These are phyloP conservation scores for Drosophila multiciliata DNA, from an alignment of 2,888 invertebrate species.

Conservation along the genomic window DNA sequence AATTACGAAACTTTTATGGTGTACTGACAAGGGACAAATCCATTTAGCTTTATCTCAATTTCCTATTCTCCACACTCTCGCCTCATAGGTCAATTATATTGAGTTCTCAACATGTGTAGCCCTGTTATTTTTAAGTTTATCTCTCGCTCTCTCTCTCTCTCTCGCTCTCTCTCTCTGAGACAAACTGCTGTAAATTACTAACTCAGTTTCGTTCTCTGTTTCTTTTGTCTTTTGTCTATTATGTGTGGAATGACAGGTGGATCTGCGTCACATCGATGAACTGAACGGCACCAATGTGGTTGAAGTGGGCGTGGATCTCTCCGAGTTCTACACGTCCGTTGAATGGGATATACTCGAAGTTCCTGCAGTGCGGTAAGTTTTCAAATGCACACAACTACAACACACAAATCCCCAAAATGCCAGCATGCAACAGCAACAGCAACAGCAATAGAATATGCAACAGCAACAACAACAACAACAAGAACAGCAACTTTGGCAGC, in stretches of 20 bases:
- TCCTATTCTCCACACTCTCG: neutral
- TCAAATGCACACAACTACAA: conserved; percentile 16
- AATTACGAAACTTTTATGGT: neutral
- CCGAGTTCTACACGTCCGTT: conserved; percentile 99
- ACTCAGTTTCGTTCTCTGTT: conserved; percentile 18
- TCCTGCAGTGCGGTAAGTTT: conserved; percentile 92
- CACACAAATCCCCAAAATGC: conserved; percentile 8
- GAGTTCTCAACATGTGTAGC: conserved; percentile 50
- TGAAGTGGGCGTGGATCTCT: conserved; percentile 97
- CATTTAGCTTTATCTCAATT: neutral
- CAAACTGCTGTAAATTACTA: conserved; percentile 6
- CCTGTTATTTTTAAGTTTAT: conserved; percentile 62
- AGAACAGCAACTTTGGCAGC: conserved; percentile 57
- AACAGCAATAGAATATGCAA: conserved; percentile 7
- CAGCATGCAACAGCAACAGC: conserved; percentile 23
- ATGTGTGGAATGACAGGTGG: conserved; percentile 88
- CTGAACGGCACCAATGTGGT: conserved; percentile 95
- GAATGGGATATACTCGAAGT: conserved; percentile 99
- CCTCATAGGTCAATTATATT: conserved; percentile 47
- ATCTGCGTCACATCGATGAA: conserved; percentile 96
- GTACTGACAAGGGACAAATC: neutral
- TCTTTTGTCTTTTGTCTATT: neutral
- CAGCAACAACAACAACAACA: conserved; percentile 18
- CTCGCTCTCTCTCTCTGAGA: neutral
- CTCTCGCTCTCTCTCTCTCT: neutral